Conservation (phyloP, 2,113 vertebrate species). For the Ia io region DNA sequence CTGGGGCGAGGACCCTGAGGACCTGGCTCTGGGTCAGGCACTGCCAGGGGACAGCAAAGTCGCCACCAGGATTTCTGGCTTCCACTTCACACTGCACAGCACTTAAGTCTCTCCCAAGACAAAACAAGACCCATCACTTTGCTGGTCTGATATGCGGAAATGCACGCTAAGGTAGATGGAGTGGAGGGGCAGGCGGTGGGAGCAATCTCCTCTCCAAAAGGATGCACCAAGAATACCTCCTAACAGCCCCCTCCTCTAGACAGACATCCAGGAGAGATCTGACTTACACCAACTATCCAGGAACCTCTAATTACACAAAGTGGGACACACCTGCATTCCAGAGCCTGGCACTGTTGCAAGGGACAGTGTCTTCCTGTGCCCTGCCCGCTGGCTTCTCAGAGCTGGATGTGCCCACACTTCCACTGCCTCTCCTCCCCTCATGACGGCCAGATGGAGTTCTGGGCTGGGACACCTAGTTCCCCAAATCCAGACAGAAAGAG, state of each 20-base stretch:
- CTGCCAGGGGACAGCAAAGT: background rate
- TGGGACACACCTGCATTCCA: background rate
- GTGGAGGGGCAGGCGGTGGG: fast-evolving
- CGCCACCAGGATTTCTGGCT: background rate
- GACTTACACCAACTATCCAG: background rate
- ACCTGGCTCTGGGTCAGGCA: background rate
- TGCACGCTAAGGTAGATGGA: fast-evolving
- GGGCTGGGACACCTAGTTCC: background rate
- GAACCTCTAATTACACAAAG: background rate
- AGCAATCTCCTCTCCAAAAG: background rate
- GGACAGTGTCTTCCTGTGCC: fast-evolving
- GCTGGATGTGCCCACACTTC: background rate
- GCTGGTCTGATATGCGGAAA: fast-evolving
- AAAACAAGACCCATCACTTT: background rate
- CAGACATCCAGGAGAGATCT: fast-evolving
- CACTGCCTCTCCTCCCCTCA: background rate
- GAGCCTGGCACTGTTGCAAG: background rate
- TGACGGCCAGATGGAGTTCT: background rate
- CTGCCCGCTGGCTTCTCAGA: background rate
- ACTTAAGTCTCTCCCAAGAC: background rate
- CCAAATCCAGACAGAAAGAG: background rate
- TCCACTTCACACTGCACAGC: background rate
- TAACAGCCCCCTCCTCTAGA: too few relatives aligned
- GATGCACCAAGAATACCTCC: background rate
- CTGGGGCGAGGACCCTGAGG: fast-evolving